phyloP scores from a whole-genome alignment of 2,113 vertebrate species.

The Nycticorax nycticorax region DNA sequence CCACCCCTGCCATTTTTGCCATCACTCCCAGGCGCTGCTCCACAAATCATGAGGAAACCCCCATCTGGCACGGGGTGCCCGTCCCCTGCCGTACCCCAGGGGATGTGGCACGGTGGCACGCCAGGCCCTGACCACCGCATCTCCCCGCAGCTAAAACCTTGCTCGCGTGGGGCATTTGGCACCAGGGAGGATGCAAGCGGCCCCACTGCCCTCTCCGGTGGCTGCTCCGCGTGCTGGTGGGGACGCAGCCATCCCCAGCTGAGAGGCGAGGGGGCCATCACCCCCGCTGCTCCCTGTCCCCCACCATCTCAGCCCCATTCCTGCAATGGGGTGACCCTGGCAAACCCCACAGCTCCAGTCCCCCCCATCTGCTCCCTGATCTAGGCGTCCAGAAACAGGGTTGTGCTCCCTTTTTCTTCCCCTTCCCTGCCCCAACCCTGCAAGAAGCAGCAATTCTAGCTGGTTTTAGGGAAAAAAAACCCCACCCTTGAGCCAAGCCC shows the following conservation, averaged over 20 bases:
- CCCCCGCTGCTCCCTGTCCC: not conserved
- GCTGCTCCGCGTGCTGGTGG: rapidly evolving
- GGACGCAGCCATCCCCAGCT: rapidly evolving
- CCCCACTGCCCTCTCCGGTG: rapidly evolving
- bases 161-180: rapidly evolving
- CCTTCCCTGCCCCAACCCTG: too few relatives aligned
- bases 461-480: not conserved
- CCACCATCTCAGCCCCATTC: not conserved
- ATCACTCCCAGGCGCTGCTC: rapidly evolving
- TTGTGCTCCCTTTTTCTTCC: rapidly evolving
- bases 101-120: not conserved
- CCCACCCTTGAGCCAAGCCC: not conserved
- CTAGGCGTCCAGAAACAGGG: rapidly evolving
- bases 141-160: not conserved
- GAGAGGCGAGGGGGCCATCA: not conserved
- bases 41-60: rapidly evolving
- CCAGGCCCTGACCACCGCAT: rapidly evolving
- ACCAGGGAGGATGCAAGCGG: rapidly evolving
- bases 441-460: not conserved
- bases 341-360: not conserved
- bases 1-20: not conserved
- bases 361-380: not conserved
- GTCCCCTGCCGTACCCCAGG: rapidly evolving
- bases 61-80: rapidly evolving
- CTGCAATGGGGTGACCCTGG: not conserved